Conservation (phyloP, 2,888 invertebrate species). For the Polydrusus tereticollis region DNA sequence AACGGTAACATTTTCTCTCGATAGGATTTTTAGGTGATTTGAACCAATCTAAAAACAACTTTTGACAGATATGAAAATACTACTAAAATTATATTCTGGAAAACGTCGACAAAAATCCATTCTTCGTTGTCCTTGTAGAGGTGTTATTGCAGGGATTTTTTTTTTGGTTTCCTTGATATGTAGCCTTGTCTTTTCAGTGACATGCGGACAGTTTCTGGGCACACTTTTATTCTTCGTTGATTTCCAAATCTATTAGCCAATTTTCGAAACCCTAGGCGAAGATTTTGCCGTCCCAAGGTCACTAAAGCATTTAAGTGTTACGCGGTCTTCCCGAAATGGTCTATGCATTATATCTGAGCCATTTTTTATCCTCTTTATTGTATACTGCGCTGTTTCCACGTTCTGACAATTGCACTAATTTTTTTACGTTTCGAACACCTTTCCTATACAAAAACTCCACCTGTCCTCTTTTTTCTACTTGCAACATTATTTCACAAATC, state of each 20-base stretch:
- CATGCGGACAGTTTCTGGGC: constrained; percentile 14
- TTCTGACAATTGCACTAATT: too few species aligned
- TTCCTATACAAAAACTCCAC: too few species aligned
- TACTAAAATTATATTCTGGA: constrained; percentile 30
- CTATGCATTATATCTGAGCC: too few species aligned
- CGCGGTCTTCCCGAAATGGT: too few species aligned
- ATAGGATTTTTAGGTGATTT: constrained; percentile 32
- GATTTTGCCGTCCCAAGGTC: constrained; percentile 28
- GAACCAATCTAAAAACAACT: constrained; percentile 31
- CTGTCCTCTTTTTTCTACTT: too few species aligned
- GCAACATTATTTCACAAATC: too few species aligned
- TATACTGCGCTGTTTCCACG: too few species aligned
- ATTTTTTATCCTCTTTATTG: too few species aligned
- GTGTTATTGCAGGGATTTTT: constrained; percentile 15
- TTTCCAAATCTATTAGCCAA: constrained; percentile 25
- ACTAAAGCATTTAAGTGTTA: too few species aligned
- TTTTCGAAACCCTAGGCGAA: constrained; percentile 16
- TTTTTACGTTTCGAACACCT: too few species aligned
- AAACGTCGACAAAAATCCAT: too few species aligned
- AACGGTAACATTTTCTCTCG: constrained; percentile 31
- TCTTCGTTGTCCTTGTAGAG: constrained; percentile 11
- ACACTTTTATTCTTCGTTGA: constrained; percentile 25
- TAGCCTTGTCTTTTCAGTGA: constrained; percentile 21
- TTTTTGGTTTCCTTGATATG: constrained; percentile 21
- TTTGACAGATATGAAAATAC: constrained; percentile 33